Evolutionary conservation across 2,797 vertebrate species (phyloP).

Genomic region (Lutjanus argentimaculatus): DNA sequence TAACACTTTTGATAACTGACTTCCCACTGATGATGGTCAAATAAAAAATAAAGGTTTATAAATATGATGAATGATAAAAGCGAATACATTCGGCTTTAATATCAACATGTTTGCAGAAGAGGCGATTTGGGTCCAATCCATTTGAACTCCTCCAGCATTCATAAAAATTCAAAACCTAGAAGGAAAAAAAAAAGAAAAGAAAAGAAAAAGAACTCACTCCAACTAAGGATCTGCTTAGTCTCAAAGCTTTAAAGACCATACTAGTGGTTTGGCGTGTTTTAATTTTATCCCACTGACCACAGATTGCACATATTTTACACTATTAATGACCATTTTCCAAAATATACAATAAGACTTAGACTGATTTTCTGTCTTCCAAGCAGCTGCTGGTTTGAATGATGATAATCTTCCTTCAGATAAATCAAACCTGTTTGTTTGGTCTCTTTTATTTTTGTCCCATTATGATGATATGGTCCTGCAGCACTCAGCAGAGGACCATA

Average conservation of each 20-base stretch:
- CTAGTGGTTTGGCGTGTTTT: conserved; percentile 47
- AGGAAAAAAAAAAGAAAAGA: neutral
- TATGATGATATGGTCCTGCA: neutral
- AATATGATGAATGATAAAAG: conserved; percentile 57
- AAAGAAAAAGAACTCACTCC: conserved; percentile 9
- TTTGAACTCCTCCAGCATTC: conserved; percentile 65
- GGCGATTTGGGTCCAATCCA: conserved; percentile 45
- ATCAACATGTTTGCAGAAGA: conserved; percentile 39
- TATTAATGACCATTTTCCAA: conserved; percentile 15
- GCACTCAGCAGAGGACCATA: neutral
- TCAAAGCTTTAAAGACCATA: conserved; percentile 32
- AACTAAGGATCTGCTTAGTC: conserved; percentile 34
- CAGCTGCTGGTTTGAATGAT: neutral
- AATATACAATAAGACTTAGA: neutral
- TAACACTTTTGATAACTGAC: conserved; percentile 58
- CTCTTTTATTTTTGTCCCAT: conserved; percentile 4
- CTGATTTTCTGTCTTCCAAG: neutral
- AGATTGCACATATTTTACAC: conserved; percentile 24
- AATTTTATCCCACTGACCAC: conserved; percentile 20
- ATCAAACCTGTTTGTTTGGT: neutral
- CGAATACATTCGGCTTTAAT: conserved; percentile 70
- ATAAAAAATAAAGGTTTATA: conserved; percentile 31
- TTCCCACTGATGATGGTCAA: conserved; percentile 45
- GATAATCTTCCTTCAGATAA: neutral
- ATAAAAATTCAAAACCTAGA: conserved; percentile 16